These are phyloP conservation scores for Cancer borealis DNA, from an alignment of 2,888 invertebrate genomes.

Conservation along the genomic window DNA sequence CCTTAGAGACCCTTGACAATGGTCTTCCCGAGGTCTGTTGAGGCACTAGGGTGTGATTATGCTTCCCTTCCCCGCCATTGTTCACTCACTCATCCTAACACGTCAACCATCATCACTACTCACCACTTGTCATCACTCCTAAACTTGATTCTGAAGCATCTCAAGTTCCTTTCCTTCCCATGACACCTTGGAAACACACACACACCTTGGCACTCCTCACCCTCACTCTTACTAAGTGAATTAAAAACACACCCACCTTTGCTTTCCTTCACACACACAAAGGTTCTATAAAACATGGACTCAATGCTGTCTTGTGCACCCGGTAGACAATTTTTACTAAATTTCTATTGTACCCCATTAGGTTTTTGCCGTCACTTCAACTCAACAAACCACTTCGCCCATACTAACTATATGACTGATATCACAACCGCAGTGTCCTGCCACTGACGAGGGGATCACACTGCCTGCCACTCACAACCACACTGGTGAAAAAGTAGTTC, in stretches of 20 bases:
- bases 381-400: background rate
- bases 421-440: conserved; percentile 2
- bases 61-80: background rate
- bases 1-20: background rate
- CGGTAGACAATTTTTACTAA: background rate
- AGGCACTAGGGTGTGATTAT: conserved; percentile 25
- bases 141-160: background rate
- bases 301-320: background rate
- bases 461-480: background rate
- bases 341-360: background rate
- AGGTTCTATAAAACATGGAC: background rate
- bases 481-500: background rate
- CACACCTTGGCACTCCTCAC: conserved; percentile 28
- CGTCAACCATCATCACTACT: background rate
- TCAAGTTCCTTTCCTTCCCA: background rate
- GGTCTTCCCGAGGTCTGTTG: background rate
- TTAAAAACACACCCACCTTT: background rate
- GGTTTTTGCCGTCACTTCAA: background rate
- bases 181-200: conserved; percentile 14
- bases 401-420: background rate
- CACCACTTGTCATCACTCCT: background rate
- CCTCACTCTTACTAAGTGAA: background rate
- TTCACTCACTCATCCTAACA: background rate
- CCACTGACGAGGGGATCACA: background rate
- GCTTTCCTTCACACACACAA: background rate